Evolutionary conservation across 2,888 invertebrate species (phyloP), one percentile per base, ranked within the genome.

Genomic region (Gibbula magus): DNA sequence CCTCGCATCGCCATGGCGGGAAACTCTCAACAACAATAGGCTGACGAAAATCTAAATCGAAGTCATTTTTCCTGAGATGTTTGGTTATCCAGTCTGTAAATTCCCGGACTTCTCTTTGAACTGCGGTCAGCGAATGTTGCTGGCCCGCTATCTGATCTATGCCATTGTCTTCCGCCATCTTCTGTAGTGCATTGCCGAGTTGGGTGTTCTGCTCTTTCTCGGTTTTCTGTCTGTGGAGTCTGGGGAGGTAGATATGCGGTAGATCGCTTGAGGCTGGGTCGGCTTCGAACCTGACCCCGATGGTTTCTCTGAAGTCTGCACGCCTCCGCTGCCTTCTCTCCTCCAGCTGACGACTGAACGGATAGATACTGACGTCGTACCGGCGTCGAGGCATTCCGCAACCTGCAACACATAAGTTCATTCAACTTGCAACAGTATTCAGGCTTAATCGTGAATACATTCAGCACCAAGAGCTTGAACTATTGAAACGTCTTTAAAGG

Each of bases 171-270:
- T 78, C 74, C 18, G 73, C 54, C 20, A 81, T 45, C 13, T 75
- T 76, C 56, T 67, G 45, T 29, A 83, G 77, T 29, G 77, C 75
- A 5, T 53, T 53, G 13, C 79, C 81, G 16, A 83, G 56, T 18
- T 45, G 39, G 7, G 78, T 70, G 2, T 56, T 39, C 18, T 73
- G 79, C 8, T 52, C 32, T 56, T 54, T 61, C 39, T 77, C 81
- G 18, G 83, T 83, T 39, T 53, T 56, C 79, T 83, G 81, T 0
- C 83, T 81, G 45, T 81, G 80, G 10, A 83, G 77, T 16, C 80
- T 75, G 10, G 83, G 83, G 0, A 74, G 22, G 53, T 83, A 83
- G 20, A 35, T 53, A 52, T 83, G 83, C 20, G 76, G 75, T 0
- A 75, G 53, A 39, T 32, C 53, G 25, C 10, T 32, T n/a, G 52